Conservation (phyloP, 2,113 vertebrate genomes). For the Vombatus ursinus region DNA sequence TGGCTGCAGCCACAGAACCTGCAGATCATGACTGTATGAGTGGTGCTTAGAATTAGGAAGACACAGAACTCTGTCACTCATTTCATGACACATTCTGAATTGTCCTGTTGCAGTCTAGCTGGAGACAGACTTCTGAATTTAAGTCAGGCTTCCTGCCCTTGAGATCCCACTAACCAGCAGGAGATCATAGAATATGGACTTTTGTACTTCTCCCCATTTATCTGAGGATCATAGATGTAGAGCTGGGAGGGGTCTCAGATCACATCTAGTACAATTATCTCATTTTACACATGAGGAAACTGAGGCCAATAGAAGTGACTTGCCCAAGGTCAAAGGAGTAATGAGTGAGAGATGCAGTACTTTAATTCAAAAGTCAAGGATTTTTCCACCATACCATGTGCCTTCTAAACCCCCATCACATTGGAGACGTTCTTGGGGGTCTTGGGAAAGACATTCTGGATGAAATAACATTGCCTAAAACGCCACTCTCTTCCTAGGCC, state of each 20-base stretch:
- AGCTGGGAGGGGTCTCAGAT: background rate
- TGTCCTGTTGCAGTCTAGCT: background rate
- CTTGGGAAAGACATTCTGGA: background rate
- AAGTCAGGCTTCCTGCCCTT: background rate
- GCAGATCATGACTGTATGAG: background rate
- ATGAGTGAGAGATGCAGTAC: background rate
- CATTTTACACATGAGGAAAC: background rate
- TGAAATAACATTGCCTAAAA: background rate
- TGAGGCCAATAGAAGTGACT: background rate
- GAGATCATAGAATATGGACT: background rate
- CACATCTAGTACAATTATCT: background rate
- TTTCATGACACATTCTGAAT: background rate
- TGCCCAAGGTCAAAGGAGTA: background rate
- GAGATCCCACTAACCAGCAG: background rate
- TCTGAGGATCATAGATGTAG: background rate
- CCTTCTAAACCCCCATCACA: background rate
- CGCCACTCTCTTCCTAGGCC: background rate
- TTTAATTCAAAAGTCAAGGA: background rate
- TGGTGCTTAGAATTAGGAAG: background rate
- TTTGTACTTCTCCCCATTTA: background rate
- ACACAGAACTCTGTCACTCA: background rate
- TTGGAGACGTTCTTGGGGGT: background rate
- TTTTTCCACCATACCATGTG: no score
- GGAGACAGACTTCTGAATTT: background rate
- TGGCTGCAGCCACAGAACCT: background rate